phyloP scores from a whole-genome alignment of 2,888 invertebrate genomes.

The Bedellia somnulentella region DNA sequence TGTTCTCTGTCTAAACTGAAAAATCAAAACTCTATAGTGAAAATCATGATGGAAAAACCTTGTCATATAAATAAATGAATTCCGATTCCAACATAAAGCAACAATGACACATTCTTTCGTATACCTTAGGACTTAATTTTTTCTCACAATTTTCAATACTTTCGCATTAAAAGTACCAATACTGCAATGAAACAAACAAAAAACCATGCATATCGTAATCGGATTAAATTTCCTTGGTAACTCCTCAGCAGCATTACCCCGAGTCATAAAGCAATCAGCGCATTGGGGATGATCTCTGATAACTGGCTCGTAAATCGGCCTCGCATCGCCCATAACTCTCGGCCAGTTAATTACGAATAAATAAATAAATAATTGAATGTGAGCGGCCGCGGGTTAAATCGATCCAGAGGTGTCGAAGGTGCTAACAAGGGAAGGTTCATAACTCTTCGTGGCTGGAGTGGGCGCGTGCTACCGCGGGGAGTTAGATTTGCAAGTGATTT shows the following conservation, averaged over 20 bases:
- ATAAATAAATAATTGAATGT: slow-evolving; percentile 63
- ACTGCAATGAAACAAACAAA: too few relatives aligned
- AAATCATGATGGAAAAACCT: neutral
- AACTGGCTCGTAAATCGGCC: slow-evolving; percentile 38
- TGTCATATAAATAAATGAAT: neutral
- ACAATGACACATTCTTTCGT: too few relatives aligned
- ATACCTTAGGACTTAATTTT: too few relatives aligned
- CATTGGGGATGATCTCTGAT: slow-evolving; percentile 30
- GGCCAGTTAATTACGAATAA: slow-evolving; percentile 59
- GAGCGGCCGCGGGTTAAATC: slow-evolving; percentile 57
- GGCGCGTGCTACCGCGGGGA: too few relatives aligned
- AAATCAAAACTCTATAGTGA: too few relatives aligned
- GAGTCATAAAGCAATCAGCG: slow-evolving; percentile 19
- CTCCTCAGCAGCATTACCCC: too few relatives aligned
- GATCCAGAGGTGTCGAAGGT: slow-evolving; percentile 45
- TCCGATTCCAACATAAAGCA: neutral
- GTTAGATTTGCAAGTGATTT: too few relatives aligned
- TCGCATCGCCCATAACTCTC: slow-evolving; percentile 39
- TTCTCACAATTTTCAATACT: too few relatives aligned
- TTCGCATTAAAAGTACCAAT: too few relatives aligned
- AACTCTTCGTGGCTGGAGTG: slow-evolving; percentile 13
- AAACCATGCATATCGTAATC: too few relatives aligned
- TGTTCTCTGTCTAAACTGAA: too few relatives aligned
- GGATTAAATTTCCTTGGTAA: too few relatives aligned
- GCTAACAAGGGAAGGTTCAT: slow-evolving; percentile 37